Base-by-base conservation (phyloP, 1,140 invertebrate genomes). In the Campoletis sonorensis region DNA sequence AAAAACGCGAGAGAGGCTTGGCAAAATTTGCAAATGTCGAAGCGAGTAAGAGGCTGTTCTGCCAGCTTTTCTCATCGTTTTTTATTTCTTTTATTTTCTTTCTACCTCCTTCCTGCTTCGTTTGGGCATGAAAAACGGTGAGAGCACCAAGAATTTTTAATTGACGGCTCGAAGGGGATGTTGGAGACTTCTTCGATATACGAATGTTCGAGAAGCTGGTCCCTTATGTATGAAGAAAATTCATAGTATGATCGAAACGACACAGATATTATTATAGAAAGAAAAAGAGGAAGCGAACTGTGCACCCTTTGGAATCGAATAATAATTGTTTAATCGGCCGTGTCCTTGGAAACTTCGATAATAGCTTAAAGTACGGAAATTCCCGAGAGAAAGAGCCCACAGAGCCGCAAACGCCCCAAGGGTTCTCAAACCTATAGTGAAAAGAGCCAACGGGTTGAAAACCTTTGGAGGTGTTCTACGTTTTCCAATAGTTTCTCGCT, bases 241-340 rank as follows among this genome's bases (percentile, higher is more conserved):
- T 21, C 30, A 67, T 67, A 67, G 61, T 67, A 67, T 10, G 23
- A 30, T 67, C 30, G 15, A 7, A 10, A 27, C 13, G 61, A 15
- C 21, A 58, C 54, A 58, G 54, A 45, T 45, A 45, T 45, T 15
- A 64, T 13, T 64, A 3, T 15, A 27, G 13, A 64, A 23, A 64
- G 61, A 64, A 7, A 26, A n/a, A 26, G 61, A 64, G 21, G n/a
- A n/a, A 64, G 23, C 7, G 23, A 15, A 15, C 21, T 64, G 40
- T 45, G 40, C 40, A 10, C 54, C 68, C 18, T 23, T 26, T 27
- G 73, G 76, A 84, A 85, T 86, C 84, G 86, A 86, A 84, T 88
- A 87, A 86, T 88, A 88, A 88, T 88, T 84, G 86, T 83, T 87
- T 88, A 88, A 87, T 88, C 86, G 87, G 18, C 84, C 83, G 84